Evolutionary conservation across 1,140 invertebrate genomes (phyloP), one percentile per base, ranked within the genome.

Genomic region (Dreissena polymorpha): DNA sequence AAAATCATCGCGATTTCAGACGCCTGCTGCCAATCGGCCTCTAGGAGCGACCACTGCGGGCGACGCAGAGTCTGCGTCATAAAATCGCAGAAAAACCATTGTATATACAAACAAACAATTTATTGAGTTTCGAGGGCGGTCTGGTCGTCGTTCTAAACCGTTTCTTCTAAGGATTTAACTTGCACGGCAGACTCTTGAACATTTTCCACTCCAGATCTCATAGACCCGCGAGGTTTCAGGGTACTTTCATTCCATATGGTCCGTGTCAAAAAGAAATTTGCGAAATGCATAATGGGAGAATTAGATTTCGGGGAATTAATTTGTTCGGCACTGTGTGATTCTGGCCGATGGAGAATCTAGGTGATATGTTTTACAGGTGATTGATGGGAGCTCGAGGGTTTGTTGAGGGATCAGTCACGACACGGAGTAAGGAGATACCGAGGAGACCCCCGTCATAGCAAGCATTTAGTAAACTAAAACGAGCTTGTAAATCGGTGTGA

Each of bases 31-130:
- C 39, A 8, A 39, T 39, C 8, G 39, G 39, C 39, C 39, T 39
- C 39, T 39, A 39, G 39, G 39, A 39, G 57, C 57, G 16, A 60
- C 16, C 57, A 60, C 16, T 60, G 57, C 57, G 50, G 65, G 21
- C 68, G 76, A 68, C 78, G 27, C 25, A 51, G 60, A 68, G 78
- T 80, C 78, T 71, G 64, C 55, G 29, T n/a, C 18, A 80, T 27
- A 80, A 80, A 80, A 60, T 69, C 69, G 69, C 64, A 80, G 68
- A 25, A 39, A 80, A 80, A 50, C n/a, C 18, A 71, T 80, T 80
- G 78, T 80, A 80, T 80, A 80, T 80, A 80, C 78, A 80, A 80
- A 80, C 78, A 80, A 80, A 80, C 78, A 80, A 80, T 80, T 80
- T 80, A 80, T 80, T 72, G 78, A 72, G 68, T 80, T 80, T 64